Evolutionary conservation across 1,140 invertebrate species (phyloP).

Genomic region (Temnothorax nylanderi): DNA sequence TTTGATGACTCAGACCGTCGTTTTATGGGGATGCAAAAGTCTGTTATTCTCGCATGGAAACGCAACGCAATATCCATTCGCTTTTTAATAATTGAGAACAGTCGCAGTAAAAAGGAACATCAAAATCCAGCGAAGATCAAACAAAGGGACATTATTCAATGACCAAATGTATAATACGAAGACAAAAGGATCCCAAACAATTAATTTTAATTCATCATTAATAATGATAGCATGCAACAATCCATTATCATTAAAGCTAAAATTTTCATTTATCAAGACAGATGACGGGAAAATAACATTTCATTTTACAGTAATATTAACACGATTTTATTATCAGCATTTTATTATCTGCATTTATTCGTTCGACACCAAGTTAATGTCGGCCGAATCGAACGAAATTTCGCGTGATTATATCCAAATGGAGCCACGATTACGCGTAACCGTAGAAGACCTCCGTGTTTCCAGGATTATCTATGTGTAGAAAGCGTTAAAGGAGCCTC

Average conservation of each 20-base stretch:
- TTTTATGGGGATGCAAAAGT: slow-evolving; percentile 58
- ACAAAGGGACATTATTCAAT: neutral
- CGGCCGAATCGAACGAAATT: neutral
- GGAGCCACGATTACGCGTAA: slow-evolving; percentile 41
- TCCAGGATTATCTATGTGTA: slow-evolving; percentile 68
- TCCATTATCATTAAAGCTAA: neutral
- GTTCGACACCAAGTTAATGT: neutral
- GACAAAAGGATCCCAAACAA: neutral
- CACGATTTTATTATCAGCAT: neutral
- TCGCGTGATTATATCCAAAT: neutral
- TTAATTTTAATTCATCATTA: neutral
- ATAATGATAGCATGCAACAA: neutral
- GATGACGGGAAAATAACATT: neutral
- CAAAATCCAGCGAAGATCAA: neutral
- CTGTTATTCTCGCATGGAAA: neutral
- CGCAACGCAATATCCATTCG: neutral
- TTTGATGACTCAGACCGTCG: slow-evolving; percentile 68
- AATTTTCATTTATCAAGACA: neutral
- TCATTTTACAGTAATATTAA: neutral
- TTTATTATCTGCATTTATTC: neutral
- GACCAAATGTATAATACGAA: neutral
- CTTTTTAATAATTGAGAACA: neutral
- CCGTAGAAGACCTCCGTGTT: slow-evolving; percentile 50
- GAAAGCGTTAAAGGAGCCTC: slow-evolving; percentile 75
- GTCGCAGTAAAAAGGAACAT: neutral